Evolutionary conservation across 2,797 vertebrate genomes (phyloP).

Genomic region (Cyclura pinguis): DNA sequence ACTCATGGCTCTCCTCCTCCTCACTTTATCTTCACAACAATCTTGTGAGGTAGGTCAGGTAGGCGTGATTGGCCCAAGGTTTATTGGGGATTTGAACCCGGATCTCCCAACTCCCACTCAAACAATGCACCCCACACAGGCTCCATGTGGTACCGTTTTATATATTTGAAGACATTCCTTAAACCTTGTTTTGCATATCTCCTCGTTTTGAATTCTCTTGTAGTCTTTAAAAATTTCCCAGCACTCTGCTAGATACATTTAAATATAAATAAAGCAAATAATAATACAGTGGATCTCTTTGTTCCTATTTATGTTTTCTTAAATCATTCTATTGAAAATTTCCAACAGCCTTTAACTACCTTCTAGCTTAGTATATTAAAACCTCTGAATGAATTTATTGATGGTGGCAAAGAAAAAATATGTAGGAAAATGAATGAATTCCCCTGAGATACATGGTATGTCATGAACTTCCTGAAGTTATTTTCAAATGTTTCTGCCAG

Average conservation of each 20-base stretch:
- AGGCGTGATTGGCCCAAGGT: neutral
- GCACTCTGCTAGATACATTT: constrained; percentile 46
- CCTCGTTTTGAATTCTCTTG: constrained; percentile 39
- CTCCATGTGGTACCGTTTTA: neutral
- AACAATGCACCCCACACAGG: neutral
- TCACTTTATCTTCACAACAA: neutral
- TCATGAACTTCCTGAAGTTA: constrained; percentile 73
- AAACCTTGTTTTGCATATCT: constrained; percentile 32
- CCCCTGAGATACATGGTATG: constrained; percentile 70
- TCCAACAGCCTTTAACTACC: constrained; percentile 68
- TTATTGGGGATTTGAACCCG: neutral
- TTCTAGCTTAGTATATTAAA: constrained; percentile 58
- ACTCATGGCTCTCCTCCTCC: neutral
- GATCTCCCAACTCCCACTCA: neutral
- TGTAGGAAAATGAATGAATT: constrained; percentile 63
- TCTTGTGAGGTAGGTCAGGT: neutral
- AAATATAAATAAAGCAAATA: constrained; percentile 64
- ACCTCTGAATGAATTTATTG: constrained; percentile 78
- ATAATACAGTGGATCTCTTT: constrained; percentile 66
- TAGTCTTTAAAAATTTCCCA: constrained; percentile 44
- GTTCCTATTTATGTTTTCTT: constrained; percentile 64
- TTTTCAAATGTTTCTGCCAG: constrained; percentile 77
- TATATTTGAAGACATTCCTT: constrained; percentile 30
- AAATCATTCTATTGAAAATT: constrained; percentile 66
- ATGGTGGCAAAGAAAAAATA: constrained; percentile 58